Base-by-base conservation (phyloP, 2,888 invertebrate genomes). In the Formica aserva region DNA sequence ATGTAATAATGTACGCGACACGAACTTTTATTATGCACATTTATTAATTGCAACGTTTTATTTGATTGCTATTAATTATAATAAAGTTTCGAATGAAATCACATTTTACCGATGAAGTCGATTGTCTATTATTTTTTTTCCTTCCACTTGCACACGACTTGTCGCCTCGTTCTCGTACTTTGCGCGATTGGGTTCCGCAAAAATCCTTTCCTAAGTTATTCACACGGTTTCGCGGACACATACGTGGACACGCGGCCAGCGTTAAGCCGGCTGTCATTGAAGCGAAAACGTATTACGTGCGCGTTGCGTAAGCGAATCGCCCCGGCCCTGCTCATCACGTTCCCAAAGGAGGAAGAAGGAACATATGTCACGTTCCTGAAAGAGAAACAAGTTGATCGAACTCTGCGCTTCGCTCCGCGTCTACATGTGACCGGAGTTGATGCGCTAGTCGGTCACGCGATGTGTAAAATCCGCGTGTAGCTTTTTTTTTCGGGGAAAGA, bases 271-370 rank as follows among this genome's bases (percentile, higher is more conserved):
- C 35, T 45, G 84, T 89, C 85, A 87, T 87, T 84, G 87, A 86
- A 83, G 63, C 18, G 86, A 88, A 86, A 88, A 86, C 83, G 71
- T 80, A 76, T 65, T 65, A 72, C 32, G 35, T 22, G 22, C 38
- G 65, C 63, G 84, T 90, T 90, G 86, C 86, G 82, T 90, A 90
- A 90, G 84, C 78, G 71, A 71, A 62, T 76, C n/a, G 35, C 63
- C 48, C 48, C 75, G 62, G 57, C 8, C 48, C 2, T n/a, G 69
- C 41, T 69, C 45, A 86, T 89, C 89, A 89, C 89, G 88, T 88
- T 85, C 63, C 32, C 35, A 38, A 45, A 18, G 69, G 57, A 77
- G 80, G 76, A 75, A 77, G 65, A 52, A 45, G 26, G 60, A 60
- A 60, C 82, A n/a, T 35, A 35, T 32, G 85, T 89, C 88, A 89